phyloP scores from a whole-genome alignment of 2,797 vertebrate species.

The Synaphobranchus kaupii region DNA sequence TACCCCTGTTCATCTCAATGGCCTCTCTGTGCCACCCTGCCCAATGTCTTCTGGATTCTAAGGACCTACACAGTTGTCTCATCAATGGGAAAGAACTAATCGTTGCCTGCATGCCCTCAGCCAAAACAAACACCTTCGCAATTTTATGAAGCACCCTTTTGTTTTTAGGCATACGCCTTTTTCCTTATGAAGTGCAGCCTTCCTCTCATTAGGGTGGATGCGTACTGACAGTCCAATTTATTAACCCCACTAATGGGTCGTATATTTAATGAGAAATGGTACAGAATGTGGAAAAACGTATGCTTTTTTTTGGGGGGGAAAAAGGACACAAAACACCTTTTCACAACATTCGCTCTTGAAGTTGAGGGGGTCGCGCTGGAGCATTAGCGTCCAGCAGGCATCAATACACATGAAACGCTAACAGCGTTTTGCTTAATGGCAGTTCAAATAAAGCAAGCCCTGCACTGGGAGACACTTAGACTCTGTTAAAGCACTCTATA shows the following conservation, averaged over 20 bases:
- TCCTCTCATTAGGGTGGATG: constrained; percentile 30
- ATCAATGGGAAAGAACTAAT: constrained; percentile 65
- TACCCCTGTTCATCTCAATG: constrained; percentile 52
- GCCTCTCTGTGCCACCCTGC: constrained; percentile 44
- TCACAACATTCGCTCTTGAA: constrained; percentile 40
- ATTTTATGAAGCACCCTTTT: constrained; percentile 49
- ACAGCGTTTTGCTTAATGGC: constrained; percentile 21
- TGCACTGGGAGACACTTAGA: not conserved
- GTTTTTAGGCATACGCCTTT: constrained; percentile 44
- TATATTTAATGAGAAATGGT: constrained; percentile 42
- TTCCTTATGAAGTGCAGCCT: constrained; percentile 30
- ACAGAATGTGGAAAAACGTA: constrained; percentile 44
- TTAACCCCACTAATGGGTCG: constrained; percentile 43
- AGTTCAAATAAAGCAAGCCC: constrained; percentile 11
- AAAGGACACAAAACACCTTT: constrained; percentile 52
- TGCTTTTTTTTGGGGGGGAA: too few species aligned
- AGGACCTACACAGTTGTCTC: constrained; percentile 61
- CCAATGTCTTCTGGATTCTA: constrained; percentile 26
- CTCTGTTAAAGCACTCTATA: not conserved
- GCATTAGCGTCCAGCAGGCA: not conserved
- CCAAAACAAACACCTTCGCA: constrained; percentile 55
- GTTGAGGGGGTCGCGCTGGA: constrained; percentile 35
- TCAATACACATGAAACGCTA: not conserved
- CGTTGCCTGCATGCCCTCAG: constrained; percentile 45
- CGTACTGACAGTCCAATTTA: constrained; percentile 48